Percentiles rank a stretch among this genome's conserved stretches.
Conservation (phyloP, 2,797 vertebrate genomes). For the Phyllotis vaccarum region DNA sequence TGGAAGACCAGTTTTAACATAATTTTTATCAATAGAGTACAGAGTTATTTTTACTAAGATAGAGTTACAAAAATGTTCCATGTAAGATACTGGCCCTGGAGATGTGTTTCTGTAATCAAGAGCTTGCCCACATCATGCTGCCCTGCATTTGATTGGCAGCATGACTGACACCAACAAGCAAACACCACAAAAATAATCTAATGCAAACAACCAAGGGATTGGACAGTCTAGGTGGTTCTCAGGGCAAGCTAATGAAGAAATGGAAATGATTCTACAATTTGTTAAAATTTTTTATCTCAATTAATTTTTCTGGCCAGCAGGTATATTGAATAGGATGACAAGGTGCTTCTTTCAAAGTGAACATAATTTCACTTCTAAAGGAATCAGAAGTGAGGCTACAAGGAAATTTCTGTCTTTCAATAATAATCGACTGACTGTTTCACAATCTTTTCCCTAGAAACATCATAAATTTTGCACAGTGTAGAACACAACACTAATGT, state of each 20-base stretch:
- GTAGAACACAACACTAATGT: constrained; percentile 38
- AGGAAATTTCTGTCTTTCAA: constrained; percentile 10
- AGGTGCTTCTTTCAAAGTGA: constrained; percentile 46
- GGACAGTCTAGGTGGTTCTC: neutral
- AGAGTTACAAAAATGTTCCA: neutral
- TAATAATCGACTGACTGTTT: constrained; percentile 6
- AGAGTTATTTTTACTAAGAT: constrained; percentile 26
- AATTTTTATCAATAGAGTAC: constrained; percentile 52
- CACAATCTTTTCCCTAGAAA: constrained; percentile 8
- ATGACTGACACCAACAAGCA: neutral
- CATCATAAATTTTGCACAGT: constrained; percentile 29
- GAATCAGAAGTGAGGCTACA: neutral
- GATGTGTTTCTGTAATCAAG: neutral
- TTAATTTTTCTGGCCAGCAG: constrained; percentile 37
- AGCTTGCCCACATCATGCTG: too few species aligned
- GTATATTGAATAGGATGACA: neutral
- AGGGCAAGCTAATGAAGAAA: constrained; percentile 36
- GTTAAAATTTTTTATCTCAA: constrained; percentile 19
- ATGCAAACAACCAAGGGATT: neutral
- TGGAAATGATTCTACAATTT: constrained; percentile 45
- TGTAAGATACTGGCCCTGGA: neutral
- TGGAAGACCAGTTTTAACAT: neutral
- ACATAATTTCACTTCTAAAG: neutral
- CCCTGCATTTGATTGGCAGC: neutral
- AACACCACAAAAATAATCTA: neutral